A percentile compares a stretch with the other conserved stretches of the same genome.
Conservation (phyloP, 1,140 invertebrate species). For the Drosophila kepulauana region DNA sequence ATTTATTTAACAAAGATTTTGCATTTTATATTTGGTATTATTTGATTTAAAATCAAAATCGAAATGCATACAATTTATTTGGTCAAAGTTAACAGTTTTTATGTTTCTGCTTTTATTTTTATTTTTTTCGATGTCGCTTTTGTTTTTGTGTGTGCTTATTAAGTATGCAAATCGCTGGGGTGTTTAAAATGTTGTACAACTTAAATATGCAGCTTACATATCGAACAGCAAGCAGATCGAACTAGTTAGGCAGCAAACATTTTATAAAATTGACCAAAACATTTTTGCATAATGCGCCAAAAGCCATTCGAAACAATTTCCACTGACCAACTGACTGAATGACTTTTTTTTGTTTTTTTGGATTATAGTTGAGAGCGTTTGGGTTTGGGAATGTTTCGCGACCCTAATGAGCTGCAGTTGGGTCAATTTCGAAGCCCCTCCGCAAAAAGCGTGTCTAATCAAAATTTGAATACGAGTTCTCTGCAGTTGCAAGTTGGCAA, state of each 20-base stretch:
- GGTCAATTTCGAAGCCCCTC: slow-evolving; percentile 15
- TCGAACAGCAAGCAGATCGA: slow-evolving; percentile 30
- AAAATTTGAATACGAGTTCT: slow-evolving; percentile 36
- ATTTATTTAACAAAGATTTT: slow-evolving; percentile 73
- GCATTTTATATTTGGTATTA: slow-evolving; percentile 60
- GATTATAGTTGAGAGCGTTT: slow-evolving; percentile 64
- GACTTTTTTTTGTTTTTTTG: slow-evolving; percentile 41
- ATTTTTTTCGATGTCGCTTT: slow-evolving; percentile 15
- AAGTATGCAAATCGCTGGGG: slow-evolving; percentile 72
- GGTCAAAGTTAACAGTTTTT: slow-evolving; percentile 44
- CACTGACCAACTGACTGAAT: slow-evolving; percentile 44
- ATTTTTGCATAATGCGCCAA: slow-evolving; percentile 59
- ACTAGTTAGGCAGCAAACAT: slow-evolving; percentile 58
- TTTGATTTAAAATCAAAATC: slow-evolving; percentile 54
- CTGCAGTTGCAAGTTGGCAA: slow-evolving; percentile 40
- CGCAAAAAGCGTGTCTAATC: slow-evolving; percentile 29
- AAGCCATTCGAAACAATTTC: slow-evolving; percentile 22
- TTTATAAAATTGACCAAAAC: slow-evolving; percentile 33
- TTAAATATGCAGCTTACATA: slow-evolving; percentile 72
- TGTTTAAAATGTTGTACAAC: slow-evolving; percentile 60
- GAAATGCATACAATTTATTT: slow-evolving; percentile 31
- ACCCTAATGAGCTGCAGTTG: slow-evolving; percentile 63
- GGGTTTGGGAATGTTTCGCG: slow-evolving; percentile 15
- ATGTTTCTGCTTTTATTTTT: slow-evolving; percentile 41
- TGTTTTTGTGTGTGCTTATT: slow-evolving; percentile 33